Evolutionary conservation across 2,113 vertebrate genomes (phyloP), one percentile per base, ranked within the genome.

Genomic region (Etheostoma cragini): DNA sequence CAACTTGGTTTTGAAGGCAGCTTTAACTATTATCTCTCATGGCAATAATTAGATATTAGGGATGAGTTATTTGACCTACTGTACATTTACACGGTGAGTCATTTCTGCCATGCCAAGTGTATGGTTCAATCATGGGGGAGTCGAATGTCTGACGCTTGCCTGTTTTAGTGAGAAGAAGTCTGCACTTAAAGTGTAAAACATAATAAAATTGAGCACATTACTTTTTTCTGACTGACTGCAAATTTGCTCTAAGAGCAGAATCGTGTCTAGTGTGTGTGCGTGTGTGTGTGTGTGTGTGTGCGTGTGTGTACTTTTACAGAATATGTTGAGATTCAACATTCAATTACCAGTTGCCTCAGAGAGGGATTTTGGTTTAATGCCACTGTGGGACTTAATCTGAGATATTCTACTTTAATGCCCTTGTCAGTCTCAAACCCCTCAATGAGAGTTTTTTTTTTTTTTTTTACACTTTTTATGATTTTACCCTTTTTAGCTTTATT

Each of bases 341-440:
- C 82, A 92, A 86, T 92, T 91, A 91, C 46, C 63, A 68, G 60
- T 56, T 65, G 72, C 83, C 80, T 85, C 76, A 82, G 54, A 81
- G 72, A 80, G 77, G 87, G 58, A 89, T 83, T 93, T 83, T 72
- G 46, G 79, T 87, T 88, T 84, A 87, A 91, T 86, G 81, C 84
- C 87, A 65, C 85, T 84, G 87, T 84, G 77, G 64, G 26, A 83
- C 76, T 89, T 86, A 71, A 88, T 88, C 78, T 83, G 64, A 83
- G 57, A 80, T 53, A 63, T 81, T 80, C 76, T 74, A 62, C 58
- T 89, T 85, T 60, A 87, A 75, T 38, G 17, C 63, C 79, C 46
- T 69, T 90, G 82, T 86, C 84, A 72, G 67, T 72, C 73, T 85
- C 69, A 92, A 91, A 91, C 93, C 81, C 87, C 82, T 79, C 72